These are phyloP conservation scores for Irena cyanogastra DNA, from an alignment of 2,113 vertebrate species.

Conservation along the genomic window DNA sequence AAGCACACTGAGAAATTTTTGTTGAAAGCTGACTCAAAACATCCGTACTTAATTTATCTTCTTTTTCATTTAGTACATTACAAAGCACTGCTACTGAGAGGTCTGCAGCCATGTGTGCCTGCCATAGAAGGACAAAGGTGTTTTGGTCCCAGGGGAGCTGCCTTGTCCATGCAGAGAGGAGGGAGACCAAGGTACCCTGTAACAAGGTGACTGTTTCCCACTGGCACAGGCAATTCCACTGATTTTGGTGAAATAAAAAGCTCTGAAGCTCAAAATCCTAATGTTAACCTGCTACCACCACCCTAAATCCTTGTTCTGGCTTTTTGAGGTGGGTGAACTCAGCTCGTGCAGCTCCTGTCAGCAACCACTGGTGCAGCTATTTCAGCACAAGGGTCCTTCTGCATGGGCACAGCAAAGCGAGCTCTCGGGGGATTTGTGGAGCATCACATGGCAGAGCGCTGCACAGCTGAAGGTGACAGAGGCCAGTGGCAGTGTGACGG, in stretches of 20 bases:
- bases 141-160: background rate
- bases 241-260: background rate
- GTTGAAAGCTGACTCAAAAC: background rate
- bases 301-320: background rate
- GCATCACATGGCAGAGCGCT: rapidly evolving
- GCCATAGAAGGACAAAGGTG: background rate
- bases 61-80: background rate
- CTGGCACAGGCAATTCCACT: background rate
- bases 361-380: background rate
- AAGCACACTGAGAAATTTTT: background rate
- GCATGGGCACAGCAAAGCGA: background rate
- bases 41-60: background rate
- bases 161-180: rapidly evolving
- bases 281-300: background rate
- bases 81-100: background rate
- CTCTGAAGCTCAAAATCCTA: background rate
- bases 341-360: background rate
- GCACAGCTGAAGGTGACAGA: background rate
- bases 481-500: rapidly evolving
- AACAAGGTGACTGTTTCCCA: background rate
- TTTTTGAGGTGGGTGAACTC: background rate
- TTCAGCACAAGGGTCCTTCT: background rate
- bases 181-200: background rate
- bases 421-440: background rate
- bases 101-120: background rate